Conservation (phyloP, 2,888 invertebrate genomes). For the Heterodera filipjevi region DNA sequence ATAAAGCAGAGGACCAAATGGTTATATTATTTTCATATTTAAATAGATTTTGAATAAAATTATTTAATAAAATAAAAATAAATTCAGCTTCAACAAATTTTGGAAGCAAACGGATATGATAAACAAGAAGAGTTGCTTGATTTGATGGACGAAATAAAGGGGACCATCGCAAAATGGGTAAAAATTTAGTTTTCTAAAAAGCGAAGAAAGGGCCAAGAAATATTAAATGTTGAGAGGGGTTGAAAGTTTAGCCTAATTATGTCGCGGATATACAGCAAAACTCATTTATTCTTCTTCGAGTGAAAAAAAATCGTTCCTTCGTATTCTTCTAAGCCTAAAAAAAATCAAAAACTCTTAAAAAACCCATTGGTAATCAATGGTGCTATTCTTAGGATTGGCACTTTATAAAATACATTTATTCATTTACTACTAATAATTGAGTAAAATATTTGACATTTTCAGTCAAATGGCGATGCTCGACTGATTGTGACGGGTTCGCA, state of each 20-base stretch:
- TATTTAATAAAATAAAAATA: background rate
- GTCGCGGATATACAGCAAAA: too few species aligned
- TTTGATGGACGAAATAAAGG: background rate
- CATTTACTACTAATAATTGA: too few species aligned
- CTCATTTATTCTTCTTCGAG: too few species aligned
- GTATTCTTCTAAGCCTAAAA: too few species aligned
- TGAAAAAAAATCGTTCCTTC: too few species aligned
- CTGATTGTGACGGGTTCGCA: background rate
- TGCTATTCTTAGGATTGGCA: too few species aligned
- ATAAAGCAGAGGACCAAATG: background rate
- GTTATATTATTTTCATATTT: background rate
- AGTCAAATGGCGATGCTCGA: background rate
- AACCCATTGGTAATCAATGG: too few species aligned
- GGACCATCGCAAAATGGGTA: background rate
- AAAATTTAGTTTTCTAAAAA: background rate
- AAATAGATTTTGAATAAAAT: background rate
- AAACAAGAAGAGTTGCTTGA: background rate
- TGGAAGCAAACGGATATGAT: background rate
- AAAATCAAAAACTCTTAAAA: too few species aligned
- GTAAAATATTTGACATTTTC: too few species aligned
- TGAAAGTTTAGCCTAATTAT: too few species aligned
- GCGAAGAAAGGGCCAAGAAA: background rate
- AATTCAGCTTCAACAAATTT: background rate
- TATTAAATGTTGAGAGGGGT: too few species aligned
- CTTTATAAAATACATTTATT: too few species aligned